Base-by-base conservation (phyloP, 2,113 vertebrate genomes). In the Rhinichthys klamathensis region DNA sequence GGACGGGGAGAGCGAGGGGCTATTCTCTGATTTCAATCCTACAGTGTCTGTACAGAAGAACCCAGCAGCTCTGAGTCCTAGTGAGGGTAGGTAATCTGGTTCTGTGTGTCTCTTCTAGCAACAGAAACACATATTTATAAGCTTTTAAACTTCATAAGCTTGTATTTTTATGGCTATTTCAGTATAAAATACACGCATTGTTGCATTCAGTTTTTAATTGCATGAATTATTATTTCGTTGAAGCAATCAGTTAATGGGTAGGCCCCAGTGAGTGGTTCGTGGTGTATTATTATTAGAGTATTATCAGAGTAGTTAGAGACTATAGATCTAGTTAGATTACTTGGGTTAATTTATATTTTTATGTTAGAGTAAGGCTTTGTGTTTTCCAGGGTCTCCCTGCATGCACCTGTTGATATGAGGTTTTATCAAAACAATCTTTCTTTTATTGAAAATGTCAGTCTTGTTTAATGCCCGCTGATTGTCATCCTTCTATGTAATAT, bases 31-130 rank as follows among this genome's bases (percentile, higher is more conserved):
- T 90, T 90, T 88, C 83, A 81, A 82, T 89, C 90, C 89, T 87
- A 89, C 91, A 82, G 79, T 90, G 70, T 90, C 70, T 88, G 86
- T 63, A 84, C 85, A 44, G 81, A 89, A 90, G 88, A 90, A 91
- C 92, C 89, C 90, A 93, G 89, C 89, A 91, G 80, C 80, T 81
- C 92, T 91, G 92, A 82, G 58, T 89, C 90, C 87, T 91, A 89
- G 91, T 92, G 87, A 92, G 93, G 94, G 94, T 95, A 93, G 86
- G 94, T 91, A 73, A 84, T 85, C 54, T 58, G 15, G 69, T 58
- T 30, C 58, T 72, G 49, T 56, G 65, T 72, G 25, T 84, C 35
- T 85, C 32, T 79, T 79, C 7, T 77, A 58, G 75, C 75, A 77
- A 9, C 23, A 25, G 76, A 12, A n/a, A 23, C 35, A 60, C 16